phyloP scores from a whole-genome alignment of 2,797 vertebrate species.

The Sarcoramphus papa region DNA sequence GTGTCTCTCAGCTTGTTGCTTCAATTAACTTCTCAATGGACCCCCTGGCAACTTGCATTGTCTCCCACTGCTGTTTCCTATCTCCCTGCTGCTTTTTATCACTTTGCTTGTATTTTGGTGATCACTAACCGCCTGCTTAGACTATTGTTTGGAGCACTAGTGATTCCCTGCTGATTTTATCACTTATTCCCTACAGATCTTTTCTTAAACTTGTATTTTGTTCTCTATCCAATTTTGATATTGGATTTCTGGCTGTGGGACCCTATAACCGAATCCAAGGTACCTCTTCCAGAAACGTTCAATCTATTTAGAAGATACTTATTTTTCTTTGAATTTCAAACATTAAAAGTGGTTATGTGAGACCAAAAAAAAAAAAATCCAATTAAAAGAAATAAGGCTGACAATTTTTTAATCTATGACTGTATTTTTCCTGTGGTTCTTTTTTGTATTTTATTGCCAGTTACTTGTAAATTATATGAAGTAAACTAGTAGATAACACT shows the following conservation, averaged over 20 bases:
- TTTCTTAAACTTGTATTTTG: slow-evolving; percentile 55
- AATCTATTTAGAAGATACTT: neutral
- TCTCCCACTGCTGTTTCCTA: slow-evolving; percentile 43
- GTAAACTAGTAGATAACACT: neutral
- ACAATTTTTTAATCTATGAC: neutral
- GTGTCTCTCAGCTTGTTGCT: slow-evolving; percentile 51
- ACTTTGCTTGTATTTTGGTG: slow-evolving; percentile 28
- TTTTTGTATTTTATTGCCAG: neutral
- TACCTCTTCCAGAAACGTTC: neutral
- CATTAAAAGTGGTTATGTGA: neutral
- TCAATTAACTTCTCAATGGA: slow-evolving; percentile 68
- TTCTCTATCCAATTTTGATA: slow-evolving; percentile 50
- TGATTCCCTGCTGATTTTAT: slow-evolving; percentile 63
- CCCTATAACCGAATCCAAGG: neutral
- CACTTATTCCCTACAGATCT: slow-evolving; percentile 51
- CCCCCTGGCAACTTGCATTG: slow-evolving; percentile 11
- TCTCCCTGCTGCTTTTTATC: slow-evolving; percentile 52
- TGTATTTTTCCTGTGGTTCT: neutral
- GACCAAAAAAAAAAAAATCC: neutral
- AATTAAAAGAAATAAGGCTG: neutral
- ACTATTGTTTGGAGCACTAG: slow-evolving; percentile 39
- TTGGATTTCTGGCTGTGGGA: neutral
- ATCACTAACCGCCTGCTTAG: slow-evolving; percentile 36
- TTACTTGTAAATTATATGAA: neutral
- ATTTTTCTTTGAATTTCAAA: neutral